These are phyloP conservation scores for Ptilonorhynchus violaceus DNA, from an alignment of 2,113 vertebrate species.

Conservation along the genomic window DNA sequence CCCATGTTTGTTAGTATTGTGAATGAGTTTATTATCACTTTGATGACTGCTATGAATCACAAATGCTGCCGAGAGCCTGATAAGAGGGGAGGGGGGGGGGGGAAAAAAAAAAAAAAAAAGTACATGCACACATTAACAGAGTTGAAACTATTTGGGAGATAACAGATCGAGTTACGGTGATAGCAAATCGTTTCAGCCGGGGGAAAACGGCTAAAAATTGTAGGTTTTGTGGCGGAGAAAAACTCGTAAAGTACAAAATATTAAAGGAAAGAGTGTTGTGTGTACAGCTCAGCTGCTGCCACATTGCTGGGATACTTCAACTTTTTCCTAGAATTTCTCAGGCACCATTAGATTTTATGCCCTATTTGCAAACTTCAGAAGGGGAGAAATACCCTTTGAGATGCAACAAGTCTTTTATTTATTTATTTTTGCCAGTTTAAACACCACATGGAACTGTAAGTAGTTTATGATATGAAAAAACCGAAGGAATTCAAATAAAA, in stretches of 20 bases:
- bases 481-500: background rate
- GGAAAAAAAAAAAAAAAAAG: constrained; percentile 15
- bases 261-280: background rate
- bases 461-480: background rate
- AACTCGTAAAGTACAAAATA: constrained; percentile 1
- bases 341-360: background rate
- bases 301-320: background rate
- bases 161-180: constrained; percentile 77
- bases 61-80: constrained; percentile 91
- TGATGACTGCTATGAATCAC: constrained; percentile 99
- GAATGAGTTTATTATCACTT: constrained; percentile 99
- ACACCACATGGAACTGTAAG: background rate
- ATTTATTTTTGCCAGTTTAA: background rate
- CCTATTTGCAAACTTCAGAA: background rate
- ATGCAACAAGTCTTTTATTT: constrained; percentile 48
- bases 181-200: constrained; percentile 73
- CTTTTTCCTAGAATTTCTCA: background rate
- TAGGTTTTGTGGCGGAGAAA: background rate
- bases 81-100: constrained; percentile 66
- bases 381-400: background rate
- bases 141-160: constrained; percentile 83
- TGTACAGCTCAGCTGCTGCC: background rate
- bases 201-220: constrained; percentile 65
- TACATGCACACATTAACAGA: constrained; percentile 77
- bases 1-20: constrained; percentile 92